Base-by-base conservation (phyloP, 2,113 vertebrate species). In the Pipra filicauda region DNA sequence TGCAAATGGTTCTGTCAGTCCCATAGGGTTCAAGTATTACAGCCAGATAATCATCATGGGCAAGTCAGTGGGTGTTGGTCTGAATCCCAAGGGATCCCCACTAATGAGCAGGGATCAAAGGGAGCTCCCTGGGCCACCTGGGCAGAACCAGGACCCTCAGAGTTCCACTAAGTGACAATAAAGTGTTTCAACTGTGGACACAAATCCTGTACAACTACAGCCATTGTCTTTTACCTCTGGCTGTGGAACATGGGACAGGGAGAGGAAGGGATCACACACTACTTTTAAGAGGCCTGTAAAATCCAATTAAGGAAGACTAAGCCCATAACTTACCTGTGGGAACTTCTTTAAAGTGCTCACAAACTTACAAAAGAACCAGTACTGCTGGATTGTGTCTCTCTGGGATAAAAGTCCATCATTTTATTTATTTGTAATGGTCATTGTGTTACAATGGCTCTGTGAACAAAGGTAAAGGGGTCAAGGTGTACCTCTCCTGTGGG, bases 261-360 rank as follows among this genome's bases (percentile, higher is more conserved):
- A 79, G 24, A 57, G 4, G 43, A 49, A 27, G 7, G 8, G 8
- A 28, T 39, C 26, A 37, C 1, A 5, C 1, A 0, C 6, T 57
- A 31, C 30, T 83, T 76, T 61, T 58, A 78, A 88, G 37, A 35
- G 41, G 9, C 24, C 46, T 58, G 24, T 49, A 26, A 79, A 88
- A 82, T 37, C 24, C 19, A n/a, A 0, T 28, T 72, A 37, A 51
- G 22, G 37, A 76, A 76, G 79, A 8, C 28, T 64, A 81, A 51
- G 3, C 21, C 30, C 46, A 12, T 31, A 44, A 28, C 1, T 72
- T 73, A 52, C 17, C 22, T 37, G 28, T 19, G 11, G 15, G 8
- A 79, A 58, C n/a, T 54, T 69, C 76, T 17, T 79, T 73, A 52
- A 61, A 66, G 18, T 11, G 14, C 7, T 52, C 0, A 2, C 26